Percentiles rank a stretch among this genome's conserved stretches.
phyloP scores from a whole-genome alignment of 2,113 vertebrate species.

The Smithornis capensis region DNA sequence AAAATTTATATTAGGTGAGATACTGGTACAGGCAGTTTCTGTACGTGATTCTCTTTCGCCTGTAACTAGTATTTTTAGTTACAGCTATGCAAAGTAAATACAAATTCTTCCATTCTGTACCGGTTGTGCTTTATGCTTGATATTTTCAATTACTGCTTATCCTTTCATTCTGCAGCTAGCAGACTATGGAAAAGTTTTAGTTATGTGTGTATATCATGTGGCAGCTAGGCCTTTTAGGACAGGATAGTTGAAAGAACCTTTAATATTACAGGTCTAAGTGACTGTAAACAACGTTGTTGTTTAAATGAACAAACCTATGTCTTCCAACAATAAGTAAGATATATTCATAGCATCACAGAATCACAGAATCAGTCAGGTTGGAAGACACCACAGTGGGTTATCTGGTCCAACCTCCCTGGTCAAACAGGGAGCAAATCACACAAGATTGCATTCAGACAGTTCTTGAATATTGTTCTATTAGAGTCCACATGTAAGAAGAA shows the following conservation, averaged over 20 bases:
- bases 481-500: not conserved
- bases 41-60: not conserved
- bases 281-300: not conserved
- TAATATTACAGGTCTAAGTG: not conserved
- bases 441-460: not conserved
- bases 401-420: not conserved
- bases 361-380: not conserved
- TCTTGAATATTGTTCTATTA: not conserved
- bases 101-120: not conserved
- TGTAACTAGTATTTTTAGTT: not conserved
- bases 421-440: no score
- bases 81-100: not conserved
- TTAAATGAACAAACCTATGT: not conserved
- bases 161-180: not conserved
- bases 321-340: not conserved
- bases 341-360: not conserved
- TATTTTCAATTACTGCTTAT: slow-evolving; percentile 16
- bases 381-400: not conserved
- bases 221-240: not conserved
- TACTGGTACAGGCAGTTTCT: not conserved
- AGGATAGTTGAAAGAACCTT: not conserved
- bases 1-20: not conserved
- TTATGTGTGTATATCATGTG: not conserved
- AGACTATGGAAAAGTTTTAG: not conserved
- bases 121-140: not conserved